Percentiles rank a stretch among this genome's conserved stretches.
Evolutionary conservation across 2,888 invertebrate species (phyloP).

Genomic region (Lochmaea crataegi): DNA sequence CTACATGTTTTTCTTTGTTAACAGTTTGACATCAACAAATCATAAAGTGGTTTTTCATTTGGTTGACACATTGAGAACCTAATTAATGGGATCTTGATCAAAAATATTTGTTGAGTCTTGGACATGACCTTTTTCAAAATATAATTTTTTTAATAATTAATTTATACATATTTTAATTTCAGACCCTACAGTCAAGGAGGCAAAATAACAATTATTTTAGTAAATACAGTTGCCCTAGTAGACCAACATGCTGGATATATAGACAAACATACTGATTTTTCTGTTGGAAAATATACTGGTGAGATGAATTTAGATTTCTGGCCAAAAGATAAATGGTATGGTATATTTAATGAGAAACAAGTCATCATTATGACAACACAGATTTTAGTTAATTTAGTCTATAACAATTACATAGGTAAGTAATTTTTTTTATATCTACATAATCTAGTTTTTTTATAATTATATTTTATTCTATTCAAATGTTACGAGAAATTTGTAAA

Average conservation of each 20-base stretch:
- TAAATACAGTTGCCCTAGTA: constrained; percentile 85
- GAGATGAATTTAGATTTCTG: constrained; percentile 82
- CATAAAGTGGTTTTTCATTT: no score
- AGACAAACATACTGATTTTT: constrained; percentile 70
- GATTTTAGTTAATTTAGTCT: constrained; percentile 79
- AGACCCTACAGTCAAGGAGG: constrained; percentile 73
- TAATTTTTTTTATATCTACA: constrained; percentile 5
- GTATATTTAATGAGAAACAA: constrained; percentile 73
- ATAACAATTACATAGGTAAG: constrained; percentile 69
- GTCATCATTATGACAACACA: constrained; percentile 87
- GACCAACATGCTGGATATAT: constrained; percentile 81
- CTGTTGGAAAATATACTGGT: constrained; percentile 77
- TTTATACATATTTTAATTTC: constrained; percentile 1
- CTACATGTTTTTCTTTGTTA: no score
- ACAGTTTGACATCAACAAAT: no score
- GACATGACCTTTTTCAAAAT: background rate
- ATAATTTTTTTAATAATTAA: background rate
- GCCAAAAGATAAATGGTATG: constrained; percentile 73
- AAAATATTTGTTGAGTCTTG: background rate
- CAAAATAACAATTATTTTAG: constrained; percentile 82
- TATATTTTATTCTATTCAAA: no score
- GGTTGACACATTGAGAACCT: no score
- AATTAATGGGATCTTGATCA: no score
- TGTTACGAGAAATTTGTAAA: no score
- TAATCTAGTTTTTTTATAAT: no score